Conservation (phyloP, 1,140 invertebrate species). For the Pseudomyrmex sp. region DNA sequence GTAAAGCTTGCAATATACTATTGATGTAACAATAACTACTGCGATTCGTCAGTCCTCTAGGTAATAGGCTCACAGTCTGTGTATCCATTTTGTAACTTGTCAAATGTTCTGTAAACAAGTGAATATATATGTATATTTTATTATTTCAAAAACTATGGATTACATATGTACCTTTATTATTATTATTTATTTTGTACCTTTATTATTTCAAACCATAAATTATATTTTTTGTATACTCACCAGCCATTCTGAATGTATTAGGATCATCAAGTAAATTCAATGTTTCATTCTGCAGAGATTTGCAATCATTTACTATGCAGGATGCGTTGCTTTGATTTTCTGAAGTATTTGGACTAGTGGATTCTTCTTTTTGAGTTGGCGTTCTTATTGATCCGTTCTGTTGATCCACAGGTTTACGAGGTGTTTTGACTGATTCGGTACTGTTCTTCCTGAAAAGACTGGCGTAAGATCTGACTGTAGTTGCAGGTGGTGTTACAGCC, state of each 20-base stretch:
- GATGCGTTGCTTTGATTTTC: slow-evolving; percentile 45
- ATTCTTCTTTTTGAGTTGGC: slow-evolving; percentile 54
- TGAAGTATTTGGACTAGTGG: slow-evolving; percentile 29
- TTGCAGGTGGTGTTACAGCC: slow-evolving; percentile 29
- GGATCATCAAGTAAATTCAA: slow-evolving; percentile 85
- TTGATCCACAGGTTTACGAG: slow-evolving; percentile 35
- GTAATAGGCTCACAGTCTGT: slow-evolving; percentile 90
- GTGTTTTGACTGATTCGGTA: slow-evolving; percentile 40
- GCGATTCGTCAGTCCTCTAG: slow-evolving; percentile 94
- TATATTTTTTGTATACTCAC: slow-evolving; percentile 81
- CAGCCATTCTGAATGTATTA: slow-evolving; percentile 88
- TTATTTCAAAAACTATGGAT: too few species aligned
- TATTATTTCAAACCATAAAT: background rate
- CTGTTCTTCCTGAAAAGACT: slow-evolving; percentile 70
- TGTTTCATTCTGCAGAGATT: slow-evolving; percentile 37
- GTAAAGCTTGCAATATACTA: slow-evolving; percentile 94
- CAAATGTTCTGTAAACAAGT: slow-evolving; percentile 88
- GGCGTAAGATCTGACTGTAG: slow-evolving; percentile 58
- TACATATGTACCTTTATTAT: background rate
- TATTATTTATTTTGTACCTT: background rate
- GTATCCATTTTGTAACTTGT: slow-evolving; percentile 90
- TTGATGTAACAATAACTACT: slow-evolving; percentile 99
- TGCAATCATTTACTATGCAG: slow-evolving; percentile 29
- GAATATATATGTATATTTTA: slow-evolving; percentile 2
- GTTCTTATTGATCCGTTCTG: slow-evolving; percentile 45